phyloP scores from a whole-genome alignment of 2,888 invertebrate species.

The Metalampra italica region DNA sequence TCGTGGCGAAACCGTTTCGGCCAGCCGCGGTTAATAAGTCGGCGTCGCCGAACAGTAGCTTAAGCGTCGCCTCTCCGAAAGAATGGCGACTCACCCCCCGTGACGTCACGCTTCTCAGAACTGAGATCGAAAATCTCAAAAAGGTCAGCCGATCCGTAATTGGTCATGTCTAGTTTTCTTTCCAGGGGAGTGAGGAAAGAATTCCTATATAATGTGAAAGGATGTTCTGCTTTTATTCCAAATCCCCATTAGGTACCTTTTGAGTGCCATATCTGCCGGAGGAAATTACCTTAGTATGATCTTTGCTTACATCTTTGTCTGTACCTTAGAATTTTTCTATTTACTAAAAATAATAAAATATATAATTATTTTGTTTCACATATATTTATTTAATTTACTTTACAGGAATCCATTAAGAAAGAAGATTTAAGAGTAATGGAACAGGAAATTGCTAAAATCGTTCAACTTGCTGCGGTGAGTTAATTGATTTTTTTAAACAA shows the following conservation, averaged over 20 bases:
- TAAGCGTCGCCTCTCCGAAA: neutral
- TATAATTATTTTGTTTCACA: no score
- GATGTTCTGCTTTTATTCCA: no score
- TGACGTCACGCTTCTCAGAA: constrained; percentile 44
- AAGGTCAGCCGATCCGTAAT: constrained; percentile 33
- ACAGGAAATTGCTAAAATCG: constrained; percentile 46
- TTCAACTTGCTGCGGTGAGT: constrained; percentile 46
- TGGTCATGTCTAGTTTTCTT: neutral
- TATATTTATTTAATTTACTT: neutral
- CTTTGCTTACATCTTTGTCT: no score
- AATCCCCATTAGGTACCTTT: no score
- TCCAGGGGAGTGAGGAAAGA: no score
- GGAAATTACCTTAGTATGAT: no score
- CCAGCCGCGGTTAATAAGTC: neutral
- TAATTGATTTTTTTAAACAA: neutral
- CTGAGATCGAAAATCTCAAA: constrained; percentile 49
- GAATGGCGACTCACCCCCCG: constrained; percentile 38
- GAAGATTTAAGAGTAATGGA: constrained; percentile 52
- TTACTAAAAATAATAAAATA: no score
- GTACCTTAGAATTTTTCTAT: no score
- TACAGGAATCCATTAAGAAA: constrained; percentile 49
- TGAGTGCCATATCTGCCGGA: no score
- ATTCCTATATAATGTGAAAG: no score
- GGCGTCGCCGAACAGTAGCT: neutral
- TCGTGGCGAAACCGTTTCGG: neutral